phyloP scores from a whole-genome alignment of 1,140 invertebrate species.

The Atta cephalotes region DNA sequence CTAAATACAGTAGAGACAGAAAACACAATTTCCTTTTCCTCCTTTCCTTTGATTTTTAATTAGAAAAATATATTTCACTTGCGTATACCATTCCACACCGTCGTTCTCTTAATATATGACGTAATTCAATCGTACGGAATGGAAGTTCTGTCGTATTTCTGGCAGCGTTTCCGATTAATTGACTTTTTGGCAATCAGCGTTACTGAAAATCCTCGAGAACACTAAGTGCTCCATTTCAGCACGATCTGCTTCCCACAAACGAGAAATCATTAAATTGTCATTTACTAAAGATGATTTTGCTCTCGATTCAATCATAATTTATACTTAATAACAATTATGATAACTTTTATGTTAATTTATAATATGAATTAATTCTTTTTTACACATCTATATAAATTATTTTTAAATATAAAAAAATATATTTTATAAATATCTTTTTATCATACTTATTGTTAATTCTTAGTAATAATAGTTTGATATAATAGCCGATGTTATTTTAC shows the following conservation, averaged over 20 bases:
- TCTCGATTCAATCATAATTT: background rate
- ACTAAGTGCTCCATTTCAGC: conserved; percentile 39
- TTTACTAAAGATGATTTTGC: conserved; percentile 4
- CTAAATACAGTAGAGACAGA: background rate
- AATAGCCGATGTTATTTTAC: background rate
- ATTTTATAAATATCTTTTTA: background rate
- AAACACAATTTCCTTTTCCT: background rate
- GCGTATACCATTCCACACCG: background rate
- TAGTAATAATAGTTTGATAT: background rate
- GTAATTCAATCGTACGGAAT: conserved; percentile 35
- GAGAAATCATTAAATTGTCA: conserved; percentile 22
- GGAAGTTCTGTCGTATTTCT: conserved; percentile 29
- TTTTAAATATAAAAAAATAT: background rate
- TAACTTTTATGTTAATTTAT: background rate
- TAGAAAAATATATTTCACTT: conserved; percentile 35
- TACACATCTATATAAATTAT: background rate
- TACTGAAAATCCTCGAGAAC: background rate
- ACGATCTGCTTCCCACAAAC: background rate
- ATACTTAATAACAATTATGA: background rate
- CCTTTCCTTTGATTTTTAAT: background rate
- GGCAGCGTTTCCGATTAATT: conserved; percentile 53
- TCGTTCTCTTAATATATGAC: conserved; percentile 21
- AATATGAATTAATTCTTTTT: background rate
- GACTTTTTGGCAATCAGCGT: conserved; percentile 54
- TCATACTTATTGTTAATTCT: background rate